Conservation (phyloP, 2,113 vertebrate species). For the Zosterops borbonicus region DNA sequence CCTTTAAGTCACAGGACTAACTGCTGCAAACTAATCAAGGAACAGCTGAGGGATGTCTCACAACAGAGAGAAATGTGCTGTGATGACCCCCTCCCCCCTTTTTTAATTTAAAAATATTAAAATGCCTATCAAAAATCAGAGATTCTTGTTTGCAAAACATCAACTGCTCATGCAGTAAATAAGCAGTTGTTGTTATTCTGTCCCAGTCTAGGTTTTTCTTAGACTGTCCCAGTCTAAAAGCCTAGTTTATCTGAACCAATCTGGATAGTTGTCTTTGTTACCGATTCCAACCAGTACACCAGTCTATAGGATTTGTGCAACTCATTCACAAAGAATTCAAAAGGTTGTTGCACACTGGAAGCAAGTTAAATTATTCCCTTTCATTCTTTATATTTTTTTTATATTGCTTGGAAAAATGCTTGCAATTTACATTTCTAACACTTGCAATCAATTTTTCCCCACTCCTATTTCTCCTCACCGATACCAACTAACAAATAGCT, state of each 20-base stretch:
- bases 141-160: not conserved
- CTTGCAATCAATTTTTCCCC: not conserved
- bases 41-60: not conserved
- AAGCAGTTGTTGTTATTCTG: not conserved
- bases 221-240: not conserved
- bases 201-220: not conserved
- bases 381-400: not conserved
- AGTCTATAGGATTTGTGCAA: not conserved
- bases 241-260: not conserved
- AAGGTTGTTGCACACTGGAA: not conserved
- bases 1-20: not conserved
- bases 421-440: not conserved
- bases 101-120: not conserved
- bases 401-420: not conserved
- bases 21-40: not conserved
- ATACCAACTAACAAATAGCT: not conserved
- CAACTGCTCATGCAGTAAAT: not conserved
- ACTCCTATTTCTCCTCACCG: not conserved
- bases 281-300: not conserved
- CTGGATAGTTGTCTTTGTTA: not conserved
- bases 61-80: not conserved
- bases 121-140: not conserved
- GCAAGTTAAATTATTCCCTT: not conserved
- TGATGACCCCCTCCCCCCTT: accelerated
- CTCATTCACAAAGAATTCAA: not conserved